Percentiles rank a stretch among this genome's conserved stretches.
Evolutionary conservation across 2,888 invertebrate species (phyloP).

Genomic region (Volucella inflata): DNA sequence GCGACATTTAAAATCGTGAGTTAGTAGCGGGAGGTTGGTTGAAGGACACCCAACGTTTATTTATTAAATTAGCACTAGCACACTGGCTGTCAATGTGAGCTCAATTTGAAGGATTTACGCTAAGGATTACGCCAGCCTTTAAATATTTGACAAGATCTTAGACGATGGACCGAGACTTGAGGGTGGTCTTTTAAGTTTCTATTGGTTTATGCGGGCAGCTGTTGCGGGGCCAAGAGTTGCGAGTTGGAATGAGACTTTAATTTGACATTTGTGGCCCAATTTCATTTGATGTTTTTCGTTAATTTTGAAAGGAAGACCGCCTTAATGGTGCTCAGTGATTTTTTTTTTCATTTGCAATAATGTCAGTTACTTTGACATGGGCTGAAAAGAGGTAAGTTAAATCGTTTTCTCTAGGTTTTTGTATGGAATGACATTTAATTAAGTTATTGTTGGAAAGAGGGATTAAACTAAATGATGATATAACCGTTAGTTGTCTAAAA

Average conservation of each 20-base stretch:
- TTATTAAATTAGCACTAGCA: slow-evolving; percentile 70
- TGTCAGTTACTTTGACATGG: slow-evolving; percentile 26
- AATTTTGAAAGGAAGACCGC: slow-evolving; percentile 24
- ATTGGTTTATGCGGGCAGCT: background rate
- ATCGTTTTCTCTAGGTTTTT: background rate
- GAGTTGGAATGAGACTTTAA: background rate
- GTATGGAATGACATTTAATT: no score
- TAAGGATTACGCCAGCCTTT: slow-evolving; percentile 69
- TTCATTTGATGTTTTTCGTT: slow-evolving; percentile 18
- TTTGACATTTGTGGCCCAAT: slow-evolving; percentile 44
- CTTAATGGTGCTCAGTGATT: slow-evolving; percentile 1
- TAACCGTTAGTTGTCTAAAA: no score
- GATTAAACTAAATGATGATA: no score
- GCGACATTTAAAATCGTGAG: no score
- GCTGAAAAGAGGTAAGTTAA: background rate
- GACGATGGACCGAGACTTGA: slow-evolving; percentile 36
- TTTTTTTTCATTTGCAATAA: slow-evolving; percentile 29
- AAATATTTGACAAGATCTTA: slow-evolving; percentile 72
- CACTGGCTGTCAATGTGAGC: slow-evolving; percentile 60
- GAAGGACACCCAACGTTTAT: slow-evolving; percentile 49
- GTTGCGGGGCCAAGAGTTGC: background rate
- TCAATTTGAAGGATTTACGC: slow-evolving; percentile 72
- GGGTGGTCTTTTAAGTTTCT: background rate
- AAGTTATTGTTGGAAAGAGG: no score
- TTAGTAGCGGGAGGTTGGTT: background rate